Evolutionary conservation across 2,888 invertebrate genomes (phyloP).

Genomic region (Andrena haemorrhoa): DNA sequence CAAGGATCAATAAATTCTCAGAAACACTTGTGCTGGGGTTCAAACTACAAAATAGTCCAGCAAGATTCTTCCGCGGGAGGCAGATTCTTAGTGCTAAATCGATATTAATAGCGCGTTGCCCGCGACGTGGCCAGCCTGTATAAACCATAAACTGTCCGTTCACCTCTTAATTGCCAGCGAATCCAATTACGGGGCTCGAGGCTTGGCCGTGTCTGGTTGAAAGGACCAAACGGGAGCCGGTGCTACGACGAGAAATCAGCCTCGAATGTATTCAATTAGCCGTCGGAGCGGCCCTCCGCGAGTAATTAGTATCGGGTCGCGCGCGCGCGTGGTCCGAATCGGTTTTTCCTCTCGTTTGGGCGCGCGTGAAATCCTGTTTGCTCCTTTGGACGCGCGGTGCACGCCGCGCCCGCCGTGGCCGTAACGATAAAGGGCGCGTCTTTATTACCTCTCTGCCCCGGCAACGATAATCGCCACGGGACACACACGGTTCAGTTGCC

Average conservation of each 20-base stretch:
- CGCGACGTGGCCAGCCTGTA: slow-evolving; percentile 15
- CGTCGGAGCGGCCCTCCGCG: slow-evolving; percentile 19
- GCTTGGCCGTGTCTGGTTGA: not conserved
- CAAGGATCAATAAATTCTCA: not conserved
- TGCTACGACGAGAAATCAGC: slow-evolving; percentile 37
- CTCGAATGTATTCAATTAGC: slow-evolving; percentile 51
- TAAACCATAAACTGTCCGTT: slow-evolving; percentile 40
- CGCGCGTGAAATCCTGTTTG: not conserved
- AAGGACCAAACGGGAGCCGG: slow-evolving; percentile 22
- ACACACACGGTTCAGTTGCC: not conserved
- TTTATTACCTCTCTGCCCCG: slow-evolving; percentile 13
- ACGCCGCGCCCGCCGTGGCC: not conserved
- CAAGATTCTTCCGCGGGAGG: not conserved
- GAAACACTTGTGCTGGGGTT: not conserved
- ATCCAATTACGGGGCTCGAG: slow-evolving; percentile 44
- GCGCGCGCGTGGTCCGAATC: slow-evolving; percentile 2
- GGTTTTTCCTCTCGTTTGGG: not conserved
- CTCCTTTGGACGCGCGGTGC: not conserved
- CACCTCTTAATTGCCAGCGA: slow-evolving; percentile 37
- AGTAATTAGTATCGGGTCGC: slow-evolving; percentile 43
- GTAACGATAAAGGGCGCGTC: slow-evolving; percentile 43
- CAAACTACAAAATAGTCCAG: not conserved
- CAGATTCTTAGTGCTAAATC: slow-evolving; percentile 20
- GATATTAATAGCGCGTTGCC: slow-evolving; percentile 41
- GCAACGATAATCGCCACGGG: slow-evolving; percentile 25